Evolutionary conservation across 2,113 vertebrate species (phyloP).

Genomic region (Neolamprologus cancellatus): DNA sequence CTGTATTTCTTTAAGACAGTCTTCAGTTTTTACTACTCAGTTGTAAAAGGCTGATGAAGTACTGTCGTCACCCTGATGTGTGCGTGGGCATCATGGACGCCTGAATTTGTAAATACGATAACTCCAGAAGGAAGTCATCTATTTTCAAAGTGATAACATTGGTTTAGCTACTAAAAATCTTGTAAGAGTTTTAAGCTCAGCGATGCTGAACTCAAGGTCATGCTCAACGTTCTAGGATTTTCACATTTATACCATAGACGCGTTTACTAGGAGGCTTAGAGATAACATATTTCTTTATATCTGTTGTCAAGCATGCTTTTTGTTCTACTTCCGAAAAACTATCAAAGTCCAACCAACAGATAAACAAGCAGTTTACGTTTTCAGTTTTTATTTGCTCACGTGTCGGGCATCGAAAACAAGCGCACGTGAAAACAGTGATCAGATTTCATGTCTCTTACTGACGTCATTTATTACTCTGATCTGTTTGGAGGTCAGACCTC

Average conservation of each 20-base stretch:
- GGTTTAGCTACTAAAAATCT: neutral
- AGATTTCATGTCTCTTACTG: neutral
- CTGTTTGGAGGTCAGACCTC: neutral
- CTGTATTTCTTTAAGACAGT: neutral
- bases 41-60: neutral
- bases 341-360: neutral
- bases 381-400: neutral
- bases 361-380: neutral
- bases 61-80: neutral
- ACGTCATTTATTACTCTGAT: neutral
- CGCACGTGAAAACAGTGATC: neutral
- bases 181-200: neutral
- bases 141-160: neutral
- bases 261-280: neutral
- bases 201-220: neutral
- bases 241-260: neutral
- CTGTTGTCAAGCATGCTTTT: neutral
- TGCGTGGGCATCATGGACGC: neutral
- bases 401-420: neutral
- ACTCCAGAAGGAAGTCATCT: neutral
- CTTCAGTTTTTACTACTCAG: neutral
- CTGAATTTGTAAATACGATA: neutral
- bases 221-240: neutral
- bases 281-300: neutral
- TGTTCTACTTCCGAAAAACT: neutral